These are phyloP conservation scores for Crotalus helleri DNA, from an alignment of 2,113 vertebrate genomes.

Conservation along the genomic window DNA sequence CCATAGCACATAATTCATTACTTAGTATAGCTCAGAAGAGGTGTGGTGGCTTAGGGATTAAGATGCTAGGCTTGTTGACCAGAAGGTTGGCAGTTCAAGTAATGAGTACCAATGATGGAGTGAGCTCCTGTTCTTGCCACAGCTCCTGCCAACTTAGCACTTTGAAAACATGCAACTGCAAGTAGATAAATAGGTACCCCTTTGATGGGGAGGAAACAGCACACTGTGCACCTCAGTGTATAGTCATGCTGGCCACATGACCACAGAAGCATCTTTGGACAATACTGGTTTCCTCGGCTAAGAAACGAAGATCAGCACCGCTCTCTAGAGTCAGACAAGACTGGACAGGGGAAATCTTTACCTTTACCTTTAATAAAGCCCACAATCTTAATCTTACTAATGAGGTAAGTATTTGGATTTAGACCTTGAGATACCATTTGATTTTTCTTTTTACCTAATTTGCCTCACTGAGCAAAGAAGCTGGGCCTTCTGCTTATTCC, in stretches of 20 bases:
- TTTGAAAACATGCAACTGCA: not conserved
- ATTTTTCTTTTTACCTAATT: not conserved
- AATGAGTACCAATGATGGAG: not conserved
- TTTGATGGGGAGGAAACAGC: not conserved
- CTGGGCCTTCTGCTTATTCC: not conserved
- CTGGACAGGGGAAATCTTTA: not conserved
- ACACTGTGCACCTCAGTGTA: not conserved
- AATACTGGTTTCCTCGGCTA: not conserved
- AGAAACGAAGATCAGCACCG: not conserved
- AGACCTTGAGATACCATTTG: not conserved
- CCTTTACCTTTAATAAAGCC: not conserved
- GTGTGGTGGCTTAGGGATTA: not conserved
- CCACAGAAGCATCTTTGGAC: not conserved
- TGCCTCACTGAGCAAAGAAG: not conserved
- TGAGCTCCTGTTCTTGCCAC: not conserved
- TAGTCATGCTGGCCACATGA: not conserved
- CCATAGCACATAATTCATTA: not conserved
- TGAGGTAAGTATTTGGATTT: not conserved
- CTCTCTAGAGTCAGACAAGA: not conserved
- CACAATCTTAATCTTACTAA: not conserved
- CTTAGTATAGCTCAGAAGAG: not conserved
- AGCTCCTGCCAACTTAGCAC: not conserved
- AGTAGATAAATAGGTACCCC: not conserved
- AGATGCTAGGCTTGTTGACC: not conserved
- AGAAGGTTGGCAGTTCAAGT: not conserved